phyloP scores from a whole-genome alignment of 1,140 invertebrate species.

The Lasaia peninsularis region DNA sequence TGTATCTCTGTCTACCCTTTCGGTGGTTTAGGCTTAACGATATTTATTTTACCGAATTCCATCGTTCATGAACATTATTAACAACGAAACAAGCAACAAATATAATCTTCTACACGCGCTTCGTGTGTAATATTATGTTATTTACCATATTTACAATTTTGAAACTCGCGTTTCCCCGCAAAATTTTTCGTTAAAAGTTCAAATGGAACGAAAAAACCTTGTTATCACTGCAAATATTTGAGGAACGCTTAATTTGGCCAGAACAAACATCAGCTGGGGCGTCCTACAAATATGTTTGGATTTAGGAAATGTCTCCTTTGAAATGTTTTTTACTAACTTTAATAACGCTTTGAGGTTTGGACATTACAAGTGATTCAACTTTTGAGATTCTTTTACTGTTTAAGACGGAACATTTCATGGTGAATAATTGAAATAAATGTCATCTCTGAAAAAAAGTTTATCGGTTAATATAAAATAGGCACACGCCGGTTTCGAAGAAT shows the following conservation, averaged over 20 bases:
- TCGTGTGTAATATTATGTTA: background rate
- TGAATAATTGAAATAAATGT: too few relatives aligned
- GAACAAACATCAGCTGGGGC: slow-evolving; percentile 12
- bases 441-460: too few relatives aligned
- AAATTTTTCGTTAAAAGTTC: slow-evolving; percentile 14
- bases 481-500: too few relatives aligned
- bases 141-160: background rate
- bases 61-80: too few relatives aligned
- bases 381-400: background rate
- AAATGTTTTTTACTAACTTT: slow-evolving; percentile 13
- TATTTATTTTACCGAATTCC: too few relatives aligned
- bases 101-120: background rate
- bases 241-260: slow-evolving; percentile 20
- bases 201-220: slow-evolving; percentile 20
- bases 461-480: too few relatives aligned
- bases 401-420: too few relatives aligned
- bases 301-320: slow-evolving; percentile 12
- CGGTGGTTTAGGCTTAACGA: too few relatives aligned
- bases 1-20: too few relatives aligned
- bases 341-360: background rate
- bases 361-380: background rate
- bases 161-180: background rate
- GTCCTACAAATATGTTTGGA: slow-evolving; percentile 1
- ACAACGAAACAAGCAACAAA: too few relatives aligned
- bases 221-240: slow-evolving; percentile 26